Evolutionary conservation across 1,140 invertebrate genomes (phyloP), one percentile per base, ranked within the genome.

Genomic region (Macrobrachium rosenbergii): DNA sequence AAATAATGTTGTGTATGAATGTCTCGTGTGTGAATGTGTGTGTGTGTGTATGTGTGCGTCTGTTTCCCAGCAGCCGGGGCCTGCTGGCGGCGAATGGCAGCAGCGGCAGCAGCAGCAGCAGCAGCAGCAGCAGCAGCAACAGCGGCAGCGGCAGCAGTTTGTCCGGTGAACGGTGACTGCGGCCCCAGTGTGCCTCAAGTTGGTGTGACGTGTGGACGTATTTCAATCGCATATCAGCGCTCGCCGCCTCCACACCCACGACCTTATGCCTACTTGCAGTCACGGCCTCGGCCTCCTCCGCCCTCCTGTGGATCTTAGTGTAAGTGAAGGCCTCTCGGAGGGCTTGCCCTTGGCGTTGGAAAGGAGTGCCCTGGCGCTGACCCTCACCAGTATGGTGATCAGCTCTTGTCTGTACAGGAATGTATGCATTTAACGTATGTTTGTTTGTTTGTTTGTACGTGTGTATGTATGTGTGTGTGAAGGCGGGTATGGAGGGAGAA

Each of bases 161-260:
- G 75, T 79, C 84, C 84, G 64, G 84, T 60, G 80, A 81, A 81
- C 84, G 80, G 84, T 79, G 72, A 69, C 79, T 52, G 83, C 78
- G 60, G 78, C 84, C 69, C 52, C 84, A 87, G 84, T 87, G 84
- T 87, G 84, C 84, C 84, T 87, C 78, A 78, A 82, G 84, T 79
- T 76, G 67, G 84, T 87, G 84, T 80, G 78, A 80, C 58, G 84
- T 80, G 79, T 81, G 84, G 84, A 87, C 84, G 78, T 60, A 82
- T 52, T 79, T 82, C 69, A 82, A 78, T 67, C 67, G 69, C 78
- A 87, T 62, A 81, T 45, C 78, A 59, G 67, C 67, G 75, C 78
- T 80, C 64, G 67, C 84, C 84, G 84, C 78, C 67, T 87, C 78
- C 84, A 83, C 84, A 87, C 84, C 84, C 84, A 69, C 83, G 77